Conservation (phyloP, 92 coral and sea anemone species). For the Epizoanthus rinbou region DNA sequence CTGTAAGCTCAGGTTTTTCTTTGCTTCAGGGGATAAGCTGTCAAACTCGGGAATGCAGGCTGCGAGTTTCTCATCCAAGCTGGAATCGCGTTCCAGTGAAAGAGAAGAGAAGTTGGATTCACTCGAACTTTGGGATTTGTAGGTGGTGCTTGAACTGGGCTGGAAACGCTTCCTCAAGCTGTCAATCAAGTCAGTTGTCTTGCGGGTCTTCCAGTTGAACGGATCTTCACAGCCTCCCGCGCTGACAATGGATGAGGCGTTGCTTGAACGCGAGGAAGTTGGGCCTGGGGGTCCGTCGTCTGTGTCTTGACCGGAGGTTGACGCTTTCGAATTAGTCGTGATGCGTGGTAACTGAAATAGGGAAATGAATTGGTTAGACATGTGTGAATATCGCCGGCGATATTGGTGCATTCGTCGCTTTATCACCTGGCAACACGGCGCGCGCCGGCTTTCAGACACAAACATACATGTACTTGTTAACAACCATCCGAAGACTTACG, state of each 20-base stretch:
- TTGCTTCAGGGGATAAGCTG: conserved; percentile 68
- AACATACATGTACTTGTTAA: no score
- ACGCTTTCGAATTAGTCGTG: background rate
- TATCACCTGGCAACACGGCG: no score
- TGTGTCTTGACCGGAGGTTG: conserved; percentile 5
- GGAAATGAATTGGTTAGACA: background rate
- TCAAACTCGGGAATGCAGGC: conserved; percentile 68
- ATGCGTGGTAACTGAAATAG: background rate
- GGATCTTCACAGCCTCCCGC: conserved; percentile 59
- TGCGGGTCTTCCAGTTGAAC: conserved; percentile 79
- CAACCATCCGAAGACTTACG: no score
- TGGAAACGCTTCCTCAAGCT: conserved; percentile 79
- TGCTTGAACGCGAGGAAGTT: background rate
- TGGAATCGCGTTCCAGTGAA: conserved; percentile 18
- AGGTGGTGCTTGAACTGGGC: conserved; percentile 6
- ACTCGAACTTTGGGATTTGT: background rate
- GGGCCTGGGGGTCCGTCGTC: conserved; percentile 14
- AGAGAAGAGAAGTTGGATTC: conserved; percentile 29
- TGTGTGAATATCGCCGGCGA: no score
- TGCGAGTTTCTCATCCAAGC: conserved; percentile 73
- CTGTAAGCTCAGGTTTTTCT: conserved; percentile 63
- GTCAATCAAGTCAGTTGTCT: conserved; percentile 70
- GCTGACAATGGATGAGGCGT: conserved; percentile 14
- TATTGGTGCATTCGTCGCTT: no score
- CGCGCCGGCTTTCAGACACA: no score